Evolutionary conservation across 1,140 invertebrate genomes (phyloP), one percentile per base, ranked within the genome.

Genomic region (Pteromalus puparum): DNA sequence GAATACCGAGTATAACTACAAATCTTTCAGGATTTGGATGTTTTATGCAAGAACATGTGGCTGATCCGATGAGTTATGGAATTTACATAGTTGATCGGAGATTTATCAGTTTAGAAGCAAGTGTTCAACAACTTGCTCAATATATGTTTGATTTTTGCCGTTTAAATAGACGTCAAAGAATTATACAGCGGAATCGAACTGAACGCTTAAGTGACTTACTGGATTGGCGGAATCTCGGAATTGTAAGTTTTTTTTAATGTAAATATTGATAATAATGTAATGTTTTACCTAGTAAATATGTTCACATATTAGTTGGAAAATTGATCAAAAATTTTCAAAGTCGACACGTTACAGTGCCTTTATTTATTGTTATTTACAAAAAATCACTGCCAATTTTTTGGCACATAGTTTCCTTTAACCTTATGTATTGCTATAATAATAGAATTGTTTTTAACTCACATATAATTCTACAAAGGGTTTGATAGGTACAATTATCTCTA

Each of bases 21-120:
- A 99, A 99, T 93, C 93, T 99, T 21, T 99, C 98, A 65, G 98
- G 98, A 48, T 99, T 99, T 93, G 99, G 99, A 28, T 99, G 99
- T 91, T 99, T 99, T 91, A 99, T 99, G 97, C 95, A 98, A 89
- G 98, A 99, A 89, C 98, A 99, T 90, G 97, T 99, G 82, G 97
- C 97, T 0, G 99, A 99, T 93, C 98, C 99, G 0, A 97, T 98
- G 95, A 98, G 97, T 15, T 99, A 99, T 91, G 99, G 99, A 72
- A 99, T 99, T 85, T 99, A 99, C 91, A 98, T 99, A 68, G 98
- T 99, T 2, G 99, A 99, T 93, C 93, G 99, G 26, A 94, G 98
- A 85, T 97, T 95, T 89, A 98, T 98, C 86, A 95, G 95, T 26
- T 90, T 98, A 2, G 98, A 99, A 91, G 97, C 97, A 79, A 98